Evolutionary conservation across 2,888 invertebrate genomes (phyloP).

Genomic region (Meteorus cinctellus): DNA sequence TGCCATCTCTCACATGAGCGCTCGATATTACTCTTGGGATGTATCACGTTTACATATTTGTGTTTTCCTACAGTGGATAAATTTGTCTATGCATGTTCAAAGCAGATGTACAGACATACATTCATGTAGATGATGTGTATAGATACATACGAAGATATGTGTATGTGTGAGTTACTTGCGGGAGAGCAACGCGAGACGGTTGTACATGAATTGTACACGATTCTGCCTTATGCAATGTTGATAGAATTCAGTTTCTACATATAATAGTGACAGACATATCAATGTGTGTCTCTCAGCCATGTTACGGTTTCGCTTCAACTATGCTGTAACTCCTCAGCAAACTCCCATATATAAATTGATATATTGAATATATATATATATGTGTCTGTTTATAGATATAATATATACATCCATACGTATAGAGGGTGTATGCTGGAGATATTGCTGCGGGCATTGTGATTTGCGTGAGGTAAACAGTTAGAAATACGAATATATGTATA

Average conservation of each 20-base stretch:
- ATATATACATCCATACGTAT: too few species aligned
- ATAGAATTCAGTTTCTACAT: conserved; percentile 24
- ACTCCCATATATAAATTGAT: background rate
- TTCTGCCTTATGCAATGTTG: conserved; percentile 11
- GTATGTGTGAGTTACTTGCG: background rate
- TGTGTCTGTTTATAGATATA: too few species aligned
- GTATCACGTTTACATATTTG: conserved; percentile 38
- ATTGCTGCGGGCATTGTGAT: conserved; percentile 39
- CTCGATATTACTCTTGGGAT: conserved; percentile 34
- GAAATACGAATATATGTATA: background rate
- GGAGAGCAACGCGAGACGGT: background rate
- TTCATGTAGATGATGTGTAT: conserved; percentile 9
- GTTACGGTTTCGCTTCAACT: conserved; percentile 32
- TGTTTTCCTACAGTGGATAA: conserved; percentile 22
- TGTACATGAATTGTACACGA: conserved; percentile 15
- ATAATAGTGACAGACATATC: conserved; percentile 28
- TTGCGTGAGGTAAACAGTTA: conserved; percentile 40
- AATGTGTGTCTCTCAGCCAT: conserved; percentile 33
- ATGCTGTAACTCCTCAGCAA: conserved; percentile 10
- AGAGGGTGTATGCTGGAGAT: conserved; percentile 1
- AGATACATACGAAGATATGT: background rate
- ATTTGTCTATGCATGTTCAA: conserved; percentile 9
- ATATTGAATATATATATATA: background rate
- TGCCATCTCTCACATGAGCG: conserved; percentile 13
- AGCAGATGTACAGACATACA: background rate